Percentiles rank a stretch among this genome's conserved stretches.
Conservation (phyloP, 2,888 invertebrate genomes). For the Sarcophaga carnaria region DNA sequence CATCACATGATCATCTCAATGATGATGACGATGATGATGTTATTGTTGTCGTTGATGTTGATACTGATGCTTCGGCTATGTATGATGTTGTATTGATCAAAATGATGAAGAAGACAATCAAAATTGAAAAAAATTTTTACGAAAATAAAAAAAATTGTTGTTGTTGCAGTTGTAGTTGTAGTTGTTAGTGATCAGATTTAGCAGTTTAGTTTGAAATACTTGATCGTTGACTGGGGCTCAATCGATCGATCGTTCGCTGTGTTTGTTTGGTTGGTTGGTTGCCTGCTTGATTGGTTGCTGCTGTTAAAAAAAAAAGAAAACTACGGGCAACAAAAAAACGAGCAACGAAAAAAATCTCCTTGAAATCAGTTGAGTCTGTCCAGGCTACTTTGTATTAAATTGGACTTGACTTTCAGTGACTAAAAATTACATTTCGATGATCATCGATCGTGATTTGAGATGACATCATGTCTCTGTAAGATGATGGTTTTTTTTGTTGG, state of each 20-base stretch:
- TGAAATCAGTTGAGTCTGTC: conserved; percentile 41
- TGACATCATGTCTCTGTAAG: conserved; percentile 79
- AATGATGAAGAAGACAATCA: conserved; percentile 63
- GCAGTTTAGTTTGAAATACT: conserved; percentile 40
- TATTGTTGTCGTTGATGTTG: no score
- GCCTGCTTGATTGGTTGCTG: conserved; percentile 26
- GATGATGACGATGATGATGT: conserved; percentile 15
- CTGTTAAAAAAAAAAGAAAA: background rate
- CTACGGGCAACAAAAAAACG: background rate
- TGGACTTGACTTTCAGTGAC: conserved; percentile 69
- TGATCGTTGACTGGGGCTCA: conserved; percentile 27
- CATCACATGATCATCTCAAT: conserved; percentile 35
- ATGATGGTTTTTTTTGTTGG: conserved; percentile 57
- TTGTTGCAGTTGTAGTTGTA: background rate
- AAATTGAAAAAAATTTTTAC: background rate
- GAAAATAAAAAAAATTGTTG: conserved; percentile 22
- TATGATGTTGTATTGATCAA: conserved; percentile 48
- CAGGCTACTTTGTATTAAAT: conserved; percentile 67
- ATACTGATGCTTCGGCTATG: conserved; percentile 21
- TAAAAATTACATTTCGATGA: conserved; percentile 70
- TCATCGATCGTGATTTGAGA: conserved; percentile 80
- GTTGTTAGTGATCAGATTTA: conserved; percentile 54
- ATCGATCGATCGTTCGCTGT: conserved; percentile 2
- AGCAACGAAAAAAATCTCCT: background rate
- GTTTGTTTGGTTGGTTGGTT: conserved; percentile 18